Evolutionary conservation across 1,140 invertebrate species (phyloP), one percentile per base, ranked within the genome.

Genomic region (Sminthurides bifidus): DNA sequence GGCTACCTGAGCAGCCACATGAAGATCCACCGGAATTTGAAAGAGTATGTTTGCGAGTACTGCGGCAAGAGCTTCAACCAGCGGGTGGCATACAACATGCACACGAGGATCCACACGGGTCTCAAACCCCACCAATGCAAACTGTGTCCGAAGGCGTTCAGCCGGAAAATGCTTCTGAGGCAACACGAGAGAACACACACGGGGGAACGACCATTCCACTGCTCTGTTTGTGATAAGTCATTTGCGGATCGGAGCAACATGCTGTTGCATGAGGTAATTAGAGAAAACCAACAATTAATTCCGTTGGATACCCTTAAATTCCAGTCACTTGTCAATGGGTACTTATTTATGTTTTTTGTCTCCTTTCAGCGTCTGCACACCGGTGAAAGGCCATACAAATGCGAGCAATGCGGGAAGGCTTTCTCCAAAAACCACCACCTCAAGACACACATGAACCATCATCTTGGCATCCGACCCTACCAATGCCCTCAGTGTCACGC

Each of bases 1-100:
- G 82, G 83, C 5, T 85, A 85, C 66, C 71, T 85, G 1, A 84
- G 81, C 66, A 83, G 81, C 57, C 83, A 85, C 64, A 79, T 85
- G 78, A 85, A 85, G 68, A 85, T 85, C 54, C 83, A 85, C 66
- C 74, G 81, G 29, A 64, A 65, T 59, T 54, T 45, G 3, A 84
- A 84, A 66, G 82, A 85, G 65, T 85, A 85, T 67, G 80, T 77
- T 24, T 85, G 83, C 65, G 75, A 77, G 15, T 77, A 79, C 52
- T 85, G 83, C 65, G 81, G 81, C 0, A 84, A 84, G 66, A 78
- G 82, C 17, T 85, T 85, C 65, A 85, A 87, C 69, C 84, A 87
- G 67, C 75, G 84, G 21, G 84, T 86, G 15, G 83, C 82, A 5
- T 85, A 84, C 68, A 85, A 85, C 65, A 86, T 86, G 84, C 85